These are phyloP conservation scores for Montipora cactus DNA, from an alignment of 64 coral and sea anemone species.

Conservation along the genomic window DNA sequence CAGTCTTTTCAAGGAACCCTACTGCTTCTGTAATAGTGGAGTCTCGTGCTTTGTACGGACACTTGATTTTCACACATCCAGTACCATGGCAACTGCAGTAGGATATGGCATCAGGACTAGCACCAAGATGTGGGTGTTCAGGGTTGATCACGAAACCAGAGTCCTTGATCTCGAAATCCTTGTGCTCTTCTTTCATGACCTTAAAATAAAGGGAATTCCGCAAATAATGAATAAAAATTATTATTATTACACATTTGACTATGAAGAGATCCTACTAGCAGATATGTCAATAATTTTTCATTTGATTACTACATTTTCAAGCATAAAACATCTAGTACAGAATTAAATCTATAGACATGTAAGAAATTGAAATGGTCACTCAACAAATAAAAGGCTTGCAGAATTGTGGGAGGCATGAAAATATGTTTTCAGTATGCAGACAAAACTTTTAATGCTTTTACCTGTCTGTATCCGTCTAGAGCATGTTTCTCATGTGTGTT, in stretches of 20 bases:
- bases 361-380: not conserved
- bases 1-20: not conserved
- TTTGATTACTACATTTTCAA: not conserved
- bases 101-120: constrained; percentile 34
- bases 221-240: not conserved
- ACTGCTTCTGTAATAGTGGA: not conserved
- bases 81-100: constrained; percentile 13
- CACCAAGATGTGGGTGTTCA: constrained; percentile 57
- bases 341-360: not conserved
- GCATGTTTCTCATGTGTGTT: constrained; percentile 53
- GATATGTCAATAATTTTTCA: not conserved
- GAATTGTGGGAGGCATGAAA: not conserved
- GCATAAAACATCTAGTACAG: not conserved
- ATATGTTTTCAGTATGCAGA: not conserved
- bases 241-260: not conserved
- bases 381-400: not conserved
- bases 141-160: constrained; percentile 68
- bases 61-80: constrained; percentile 20
- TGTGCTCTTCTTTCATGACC: constrained; percentile 45
- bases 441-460: constrained; percentile 4
- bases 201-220: constrained; percentile 13
- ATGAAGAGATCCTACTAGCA: not conserved
- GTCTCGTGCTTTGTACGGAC: constrained; percentile 26
- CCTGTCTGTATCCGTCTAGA: constrained; percentile 41
- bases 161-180: constrained; percentile 37